These are phyloP conservation scores for Echiichthys vipera DNA, from an alignment of 2,797 vertebrate species.

Conservation along the genomic window DNA sequence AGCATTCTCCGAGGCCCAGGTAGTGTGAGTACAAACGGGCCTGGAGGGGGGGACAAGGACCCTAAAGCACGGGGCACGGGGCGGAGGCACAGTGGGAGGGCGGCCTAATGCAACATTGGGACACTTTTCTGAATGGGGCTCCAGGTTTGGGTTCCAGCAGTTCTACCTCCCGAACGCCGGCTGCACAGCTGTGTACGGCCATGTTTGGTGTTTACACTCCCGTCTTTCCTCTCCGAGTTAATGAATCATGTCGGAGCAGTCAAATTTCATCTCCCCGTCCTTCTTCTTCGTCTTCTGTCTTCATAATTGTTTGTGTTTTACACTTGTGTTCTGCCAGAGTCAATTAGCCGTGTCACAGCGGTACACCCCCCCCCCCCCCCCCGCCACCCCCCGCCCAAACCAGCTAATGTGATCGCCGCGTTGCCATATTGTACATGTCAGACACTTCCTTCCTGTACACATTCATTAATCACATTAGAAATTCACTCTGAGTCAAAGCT, in stretches of 20 bases:
- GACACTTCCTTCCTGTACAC: conserved; percentile 57
- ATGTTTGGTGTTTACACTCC: conserved; percentile 6
- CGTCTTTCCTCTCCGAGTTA: not conserved
- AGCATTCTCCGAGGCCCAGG: no score
- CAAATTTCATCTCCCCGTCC: conserved; percentile 5
- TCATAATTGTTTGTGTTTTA: conserved; percentile 65
- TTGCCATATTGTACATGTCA: conserved; percentile 53
- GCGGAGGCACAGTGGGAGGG: no score
- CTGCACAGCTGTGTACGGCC: not conserved
- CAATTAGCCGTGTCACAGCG: conserved; percentile 46
- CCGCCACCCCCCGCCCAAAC: conserved; percentile 12
- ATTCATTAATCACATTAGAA: conserved; percentile 58
- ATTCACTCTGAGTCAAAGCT: conserved; percentile 56
- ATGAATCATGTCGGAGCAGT: conserved; percentile 46
- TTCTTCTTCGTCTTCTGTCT: not conserved
- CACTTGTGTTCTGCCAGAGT: conserved; percentile 49
- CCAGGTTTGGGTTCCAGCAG: not conserved
- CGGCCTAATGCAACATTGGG: not conserved
- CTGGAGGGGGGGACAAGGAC: no score
- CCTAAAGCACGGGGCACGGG: no score
- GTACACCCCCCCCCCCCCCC: conserved; percentile 13
- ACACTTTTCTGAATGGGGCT: not conserved
- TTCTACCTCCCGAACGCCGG: not conserved
- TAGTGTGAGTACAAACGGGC: no score
- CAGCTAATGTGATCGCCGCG: conserved; percentile 43